Percentiles rank a stretch among this genome's conserved stretches.
Evolutionary conservation across 2,797 vertebrate species (phyloP).

Genomic region (Xiphophorus birchmanni): DNA sequence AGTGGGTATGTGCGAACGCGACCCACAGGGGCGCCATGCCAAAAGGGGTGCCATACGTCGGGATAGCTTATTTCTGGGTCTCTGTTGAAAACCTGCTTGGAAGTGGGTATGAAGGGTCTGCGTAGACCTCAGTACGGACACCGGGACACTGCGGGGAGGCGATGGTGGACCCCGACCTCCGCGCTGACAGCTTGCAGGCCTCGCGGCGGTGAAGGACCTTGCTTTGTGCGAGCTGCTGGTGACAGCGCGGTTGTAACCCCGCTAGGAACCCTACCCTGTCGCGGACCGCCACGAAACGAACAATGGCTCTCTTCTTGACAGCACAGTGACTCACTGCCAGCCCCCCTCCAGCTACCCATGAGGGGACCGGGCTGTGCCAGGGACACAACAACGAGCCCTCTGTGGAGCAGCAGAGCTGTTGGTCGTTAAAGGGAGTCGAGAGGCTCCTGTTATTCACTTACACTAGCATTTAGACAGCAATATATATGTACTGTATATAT

Average conservation of each 20-base stretch:
- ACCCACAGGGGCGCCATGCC: no score
- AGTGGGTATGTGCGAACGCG: no score
- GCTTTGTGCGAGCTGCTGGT: constrained; percentile 57
- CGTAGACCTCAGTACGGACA: no score
- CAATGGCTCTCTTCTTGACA: constrained; percentile 74
- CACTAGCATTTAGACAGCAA: not conserved
- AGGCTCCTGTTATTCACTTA: not conserved
- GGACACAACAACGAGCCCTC: constrained; percentile 65
- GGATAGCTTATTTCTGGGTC: no score
- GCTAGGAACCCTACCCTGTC: constrained; percentile 51
- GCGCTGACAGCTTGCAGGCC: constrained; percentile 20
- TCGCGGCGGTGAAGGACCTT: constrained; percentile 34
- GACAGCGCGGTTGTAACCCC: constrained; percentile 63
- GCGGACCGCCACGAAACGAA: constrained; percentile 51
- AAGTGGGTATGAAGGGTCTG: no score
- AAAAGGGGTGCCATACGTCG: no score
- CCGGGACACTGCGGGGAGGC: not conserved
- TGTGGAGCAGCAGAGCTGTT: constrained; percentile 44
- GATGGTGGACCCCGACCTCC: constrained; percentile 8
- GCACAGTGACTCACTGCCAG: constrained; percentile 46
- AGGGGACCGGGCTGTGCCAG: constrained; percentile 51
- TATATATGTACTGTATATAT: no score
- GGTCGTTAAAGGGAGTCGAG: constrained; percentile 23
- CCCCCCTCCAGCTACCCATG: constrained; percentile 36
- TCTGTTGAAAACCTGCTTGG: no score